Percentiles rank a stretch among this genome's conserved stretches.
Conservation (phyloP, 2,113 vertebrate species). For the Dasyurus viverrinus region DNA sequence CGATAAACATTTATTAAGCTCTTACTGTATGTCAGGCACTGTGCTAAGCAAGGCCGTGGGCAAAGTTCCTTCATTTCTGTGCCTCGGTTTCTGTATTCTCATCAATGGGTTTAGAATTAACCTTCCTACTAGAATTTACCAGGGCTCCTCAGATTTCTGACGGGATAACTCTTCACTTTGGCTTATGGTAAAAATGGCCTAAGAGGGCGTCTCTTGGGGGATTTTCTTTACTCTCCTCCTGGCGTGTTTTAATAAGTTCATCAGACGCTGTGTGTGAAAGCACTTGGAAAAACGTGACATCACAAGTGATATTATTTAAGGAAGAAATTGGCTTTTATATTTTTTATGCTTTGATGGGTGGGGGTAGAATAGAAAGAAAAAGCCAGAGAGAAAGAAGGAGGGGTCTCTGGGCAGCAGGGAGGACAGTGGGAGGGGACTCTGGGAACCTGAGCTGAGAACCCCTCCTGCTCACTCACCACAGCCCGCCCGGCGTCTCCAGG, state of each 20-base stretch:
- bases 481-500: conserved; percentile 79
- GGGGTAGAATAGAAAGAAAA: background rate
- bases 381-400: background rate
- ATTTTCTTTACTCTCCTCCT: background rate
- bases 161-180: background rate
- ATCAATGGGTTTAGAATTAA: conserved; percentile 52
- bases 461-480: conserved; percentile 70
- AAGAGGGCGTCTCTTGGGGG: background rate
- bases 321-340: background rate
- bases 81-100: background rate
- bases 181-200: background rate
- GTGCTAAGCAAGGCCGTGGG: background rate
- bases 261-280: background rate
- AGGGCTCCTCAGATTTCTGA: background rate
- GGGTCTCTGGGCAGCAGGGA: too few relatives aligned
- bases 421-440: background rate
- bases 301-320: background rate
- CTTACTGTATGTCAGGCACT: too few relatives aligned
- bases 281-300: background rate
- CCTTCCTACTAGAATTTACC: background rate
- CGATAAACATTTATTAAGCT: too few relatives aligned
- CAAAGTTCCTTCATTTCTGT: background rate
- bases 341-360: background rate
- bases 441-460: background rate
- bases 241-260: background rate